Evolutionary conservation across 2,113 vertebrate species (phyloP), one percentile per base, ranked within the genome.

Genomic region (Cottus gobio): DNA sequence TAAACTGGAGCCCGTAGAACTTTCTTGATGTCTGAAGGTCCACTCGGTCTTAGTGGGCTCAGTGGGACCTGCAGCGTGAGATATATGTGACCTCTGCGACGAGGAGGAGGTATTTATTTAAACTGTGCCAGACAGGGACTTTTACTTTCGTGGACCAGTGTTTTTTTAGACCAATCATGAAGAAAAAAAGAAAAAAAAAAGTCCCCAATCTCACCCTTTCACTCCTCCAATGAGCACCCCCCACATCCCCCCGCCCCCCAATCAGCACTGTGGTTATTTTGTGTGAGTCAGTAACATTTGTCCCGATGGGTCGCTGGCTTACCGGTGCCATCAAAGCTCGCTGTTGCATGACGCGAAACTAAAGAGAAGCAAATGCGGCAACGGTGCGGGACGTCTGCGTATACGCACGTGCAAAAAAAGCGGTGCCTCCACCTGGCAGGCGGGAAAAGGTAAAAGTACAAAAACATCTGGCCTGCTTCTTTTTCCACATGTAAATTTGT

Each of bases 401-500:
- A 74, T 56, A 72, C 71, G 82, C 79, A 75, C 20, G 81, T 58
- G 30, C 30, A 31, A 31, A 31, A 57, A 77, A 57, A 78, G 65
- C 57, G 91, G 90, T 79, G 93, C 91, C 91, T 92, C 94, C 90
- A 86, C 90, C 77, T 92, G 62, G 92, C 16, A 91, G 89, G 86
- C 37, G 24, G 54, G 37, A 87, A 75, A 71, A 82, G 74, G 16
- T 44, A 69, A 76, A 50, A 78, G 31, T 58, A 44, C 64, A 72
- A 80, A 85, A 87, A 92, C 95, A 93, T 97, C 95, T 95, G 95
- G 94, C 95, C 96, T 97, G 95, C 96, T 96, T 94, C 94, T 96
- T 94, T 88, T 96, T 97, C 97, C 97, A 98, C 97, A 95, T 99
- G 98, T 99, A 98, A 97, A 98, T 99, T 96, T 98, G 98, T 99